Evolutionary conservation across 1,140 invertebrate genomes (phyloP).

Genomic region (Drosophila navojoa): DNA sequence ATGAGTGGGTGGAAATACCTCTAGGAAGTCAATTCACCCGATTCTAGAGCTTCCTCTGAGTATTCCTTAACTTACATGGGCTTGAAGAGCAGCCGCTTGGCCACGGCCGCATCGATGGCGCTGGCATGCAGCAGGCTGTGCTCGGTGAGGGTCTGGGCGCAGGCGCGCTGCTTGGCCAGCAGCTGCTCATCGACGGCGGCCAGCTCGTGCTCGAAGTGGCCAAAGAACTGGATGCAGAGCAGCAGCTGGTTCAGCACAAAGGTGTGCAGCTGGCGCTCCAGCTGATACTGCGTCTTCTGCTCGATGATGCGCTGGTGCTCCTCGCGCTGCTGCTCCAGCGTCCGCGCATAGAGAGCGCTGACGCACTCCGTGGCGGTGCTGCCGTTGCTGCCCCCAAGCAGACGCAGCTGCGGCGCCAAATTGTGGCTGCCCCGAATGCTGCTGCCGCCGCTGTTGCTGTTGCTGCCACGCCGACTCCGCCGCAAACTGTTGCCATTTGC

Average conservation of each 20-base stretch:
- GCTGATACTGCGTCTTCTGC: constrained; percentile 85
- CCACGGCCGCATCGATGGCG: constrained; percentile 86
- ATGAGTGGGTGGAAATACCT: no score
- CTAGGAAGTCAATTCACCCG: no score
- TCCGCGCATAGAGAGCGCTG: constrained; percentile 48
- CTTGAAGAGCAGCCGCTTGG: constrained; percentile 66
- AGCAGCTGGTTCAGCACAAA: constrained; percentile 92
- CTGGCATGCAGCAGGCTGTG: constrained; percentile 87
- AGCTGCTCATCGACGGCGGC: constrained; percentile 54
- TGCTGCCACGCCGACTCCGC: constrained; percentile 3
- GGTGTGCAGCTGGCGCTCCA: constrained; percentile 86
- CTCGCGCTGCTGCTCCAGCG: constrained; percentile 63
- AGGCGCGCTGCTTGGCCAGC: constrained; percentile 63
- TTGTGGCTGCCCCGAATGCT: constrained; percentile 42
- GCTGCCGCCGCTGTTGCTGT: constrained; percentile 13
- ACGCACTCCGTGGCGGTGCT: constrained; percentile 65
- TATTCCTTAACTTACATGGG: constrained; percentile 48
- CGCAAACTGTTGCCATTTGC: constrained; percentile 13
- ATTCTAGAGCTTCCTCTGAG: no score
- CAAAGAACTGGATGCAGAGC: constrained; percentile 90
- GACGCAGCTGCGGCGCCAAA: constrained; percentile 51
- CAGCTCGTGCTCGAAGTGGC: constrained; percentile 88
- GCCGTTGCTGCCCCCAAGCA: constrained; percentile 64
- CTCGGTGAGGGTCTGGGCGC: constrained; percentile 84
- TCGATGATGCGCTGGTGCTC: constrained; percentile 62